Evolutionary conservation across 2,113 vertebrate genomes (phyloP), one percentile per base, ranked within the genome.

Genomic region (Odontesthes bonariensis): DNA sequence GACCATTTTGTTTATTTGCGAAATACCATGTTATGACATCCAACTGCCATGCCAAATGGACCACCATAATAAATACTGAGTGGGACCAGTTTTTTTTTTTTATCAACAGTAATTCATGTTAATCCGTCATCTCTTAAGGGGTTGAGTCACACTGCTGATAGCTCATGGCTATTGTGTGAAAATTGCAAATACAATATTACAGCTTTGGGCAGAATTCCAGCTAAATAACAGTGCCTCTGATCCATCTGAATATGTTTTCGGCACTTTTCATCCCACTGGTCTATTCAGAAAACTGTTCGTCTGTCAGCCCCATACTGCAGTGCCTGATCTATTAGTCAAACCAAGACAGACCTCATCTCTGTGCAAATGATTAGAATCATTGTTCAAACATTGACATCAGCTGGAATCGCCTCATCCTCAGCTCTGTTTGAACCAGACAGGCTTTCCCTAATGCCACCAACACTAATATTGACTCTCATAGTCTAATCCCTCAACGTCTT

Each of bases 351-450:
- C 77, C 75, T 87, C 79, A 81, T 89, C 85, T 92, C 87, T 87
- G 81, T 80, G 77, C 85, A 90, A 91, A 91, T 89, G 90, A 93
- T 91, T 86, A 84, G 76, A 85, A 91, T 91, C 81, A 63, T 82
- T 93, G 86, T 89, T 88, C 86, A 94, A 94, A 94, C 92, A 94
- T 86, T 91, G 88, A 91, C 90, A 91, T 92, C 92, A 93, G 88
- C 89, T 91, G 90, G 82, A 90, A 85, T 70, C 9, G 81, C 86
- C 90, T 88, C 86, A 88, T 91, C 80, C 77, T 63, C 66, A 46
- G 69, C 73, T 85, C 72, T 91, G 86, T 92, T 91, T 88, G 83
- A 51, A 86, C 85, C 88, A 90, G 85, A 87, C 90, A 86, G 82
- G 80, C 77, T 87, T 90, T 72, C 81, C 86, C 85, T 87, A 65